Evolutionary conservation across 2,888 invertebrate species (phyloP), one percentile per base, ranked within the genome.

Genomic region (Heteromyza rotundicornis): DNA sequence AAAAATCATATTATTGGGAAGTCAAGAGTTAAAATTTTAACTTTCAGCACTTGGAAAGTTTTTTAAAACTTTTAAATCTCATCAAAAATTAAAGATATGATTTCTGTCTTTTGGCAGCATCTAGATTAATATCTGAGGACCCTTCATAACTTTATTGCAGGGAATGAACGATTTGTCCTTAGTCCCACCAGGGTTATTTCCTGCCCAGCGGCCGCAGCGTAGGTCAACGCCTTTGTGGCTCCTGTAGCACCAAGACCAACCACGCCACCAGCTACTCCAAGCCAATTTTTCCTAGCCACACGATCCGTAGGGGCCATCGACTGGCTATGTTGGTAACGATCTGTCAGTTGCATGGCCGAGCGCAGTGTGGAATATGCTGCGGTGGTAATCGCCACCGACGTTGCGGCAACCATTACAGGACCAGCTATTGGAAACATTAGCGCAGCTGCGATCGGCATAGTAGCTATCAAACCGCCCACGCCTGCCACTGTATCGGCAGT

Each of bases 211-310:
- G 60, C 32, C 1, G 71, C 72, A 1, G 67, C 49, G 0, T 32
- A 16, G 0, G 64, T 55, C 0, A 77, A 10, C 0, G 65, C 65
- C 35, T 61, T 68, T n/a, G 69, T 78, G 1, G 78, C 79, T 2
- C 73, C 70, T 8, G 69, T 65, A 7, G 79, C 72, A 0, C 73
- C 70, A 2, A 76, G 14, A 1, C 75, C 67, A 0, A 70, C 62
- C 19, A 74, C 70, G 19, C 80, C 80, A 2, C 73, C 71, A 0
- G 72, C 75, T 14, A 80, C 68, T 3, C 76, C 74, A 20, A 80
- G 47, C 79, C 80, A 80, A 60, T 64, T 70, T n/a, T 66, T 61
- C 40, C 80, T 71, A 0, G 80, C 79, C 36, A 74, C 72, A 1
- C 65, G 63, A 23, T 80, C 67, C 1, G 61, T 56, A 8, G 75